Percentiles rank a stretch among this genome's conserved stretches.
Conservation (phyloP, 2,113 vertebrate species). For the Ceyx melanurus region DNA sequence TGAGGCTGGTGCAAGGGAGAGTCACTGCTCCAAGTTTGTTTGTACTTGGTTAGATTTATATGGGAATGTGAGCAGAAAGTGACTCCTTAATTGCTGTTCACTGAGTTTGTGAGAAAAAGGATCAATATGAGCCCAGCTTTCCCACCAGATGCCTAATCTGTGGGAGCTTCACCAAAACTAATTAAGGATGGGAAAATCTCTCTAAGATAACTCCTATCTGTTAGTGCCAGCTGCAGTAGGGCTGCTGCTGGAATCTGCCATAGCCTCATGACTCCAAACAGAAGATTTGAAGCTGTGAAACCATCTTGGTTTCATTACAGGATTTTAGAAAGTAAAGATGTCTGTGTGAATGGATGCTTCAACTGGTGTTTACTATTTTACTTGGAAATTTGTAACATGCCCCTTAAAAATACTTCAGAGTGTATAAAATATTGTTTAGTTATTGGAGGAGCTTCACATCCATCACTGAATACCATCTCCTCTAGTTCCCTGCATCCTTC, state of each 20-base stretch:
- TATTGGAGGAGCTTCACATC: background rate
- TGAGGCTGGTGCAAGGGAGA: background rate
- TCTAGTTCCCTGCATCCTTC: background rate
- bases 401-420: background rate
- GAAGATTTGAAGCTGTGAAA: background rate
- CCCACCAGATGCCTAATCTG: background rate
- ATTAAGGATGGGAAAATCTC: background rate
- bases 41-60: accelerated
- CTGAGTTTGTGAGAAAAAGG: background rate
- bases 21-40: background rate
- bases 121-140: background rate
- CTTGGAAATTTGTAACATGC: background rate
- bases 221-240: background rate
- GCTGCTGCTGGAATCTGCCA: background rate
- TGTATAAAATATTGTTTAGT: background rate
- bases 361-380: background rate
- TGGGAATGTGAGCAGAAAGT: background rate
- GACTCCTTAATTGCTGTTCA: background rate
- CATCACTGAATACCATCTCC: background rate
- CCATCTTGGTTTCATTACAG: background rate
- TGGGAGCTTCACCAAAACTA: background rate
- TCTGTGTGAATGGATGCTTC: background rate
- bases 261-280: background rate
- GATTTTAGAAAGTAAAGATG: background rate
- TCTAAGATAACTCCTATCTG: background rate